phyloP scores from a whole-genome alignment of 1,140 invertebrate species.

The Lasioglossum albipes region DNA sequence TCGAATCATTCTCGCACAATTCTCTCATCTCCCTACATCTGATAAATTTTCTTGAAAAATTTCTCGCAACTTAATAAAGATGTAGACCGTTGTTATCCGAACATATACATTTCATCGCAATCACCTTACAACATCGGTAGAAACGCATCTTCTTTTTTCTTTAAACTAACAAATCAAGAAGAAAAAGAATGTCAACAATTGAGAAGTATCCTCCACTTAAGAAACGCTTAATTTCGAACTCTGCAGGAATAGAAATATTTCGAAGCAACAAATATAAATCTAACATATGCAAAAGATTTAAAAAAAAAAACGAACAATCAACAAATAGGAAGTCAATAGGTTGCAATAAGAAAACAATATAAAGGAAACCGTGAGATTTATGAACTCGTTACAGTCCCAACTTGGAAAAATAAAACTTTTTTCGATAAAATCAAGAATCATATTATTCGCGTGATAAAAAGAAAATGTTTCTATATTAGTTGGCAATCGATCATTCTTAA shows the following conservation, averaged over 20 bases:
- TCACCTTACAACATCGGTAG: constrained; percentile 1
- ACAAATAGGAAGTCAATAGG: not conserved
- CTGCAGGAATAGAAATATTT: not conserved
- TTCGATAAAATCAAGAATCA: not conserved
- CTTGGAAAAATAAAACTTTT: not conserved
- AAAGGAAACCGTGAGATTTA: not conserved
- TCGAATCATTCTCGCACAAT: not conserved
- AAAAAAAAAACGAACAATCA: not conserved
- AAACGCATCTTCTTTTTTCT: constrained; percentile 9
- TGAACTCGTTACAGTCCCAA: not conserved
- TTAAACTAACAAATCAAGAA: not conserved
- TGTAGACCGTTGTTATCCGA: constrained; percentile 5
- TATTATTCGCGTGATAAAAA: constrained; percentile 1
- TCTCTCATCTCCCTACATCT: not conserved
- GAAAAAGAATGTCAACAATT: not conserved
- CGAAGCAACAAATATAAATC: not conserved
- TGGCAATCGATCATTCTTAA: not conserved
- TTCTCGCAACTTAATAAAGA: constrained; percentile 13
- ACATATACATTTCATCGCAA: constrained; percentile 38
- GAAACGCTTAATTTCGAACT: not conserved
- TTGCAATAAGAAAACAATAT: not conserved
- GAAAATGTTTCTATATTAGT: not conserved
- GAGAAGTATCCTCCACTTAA: not conserved
- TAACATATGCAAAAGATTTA: no score
- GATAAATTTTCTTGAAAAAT: constrained; percentile 31